A percentile compares a stretch with the other conserved stretches of the same genome.
Evolutionary conservation across 2,888 invertebrate genomes (phyloP).

Genomic region (Willowsia nigromaculata): DNA sequence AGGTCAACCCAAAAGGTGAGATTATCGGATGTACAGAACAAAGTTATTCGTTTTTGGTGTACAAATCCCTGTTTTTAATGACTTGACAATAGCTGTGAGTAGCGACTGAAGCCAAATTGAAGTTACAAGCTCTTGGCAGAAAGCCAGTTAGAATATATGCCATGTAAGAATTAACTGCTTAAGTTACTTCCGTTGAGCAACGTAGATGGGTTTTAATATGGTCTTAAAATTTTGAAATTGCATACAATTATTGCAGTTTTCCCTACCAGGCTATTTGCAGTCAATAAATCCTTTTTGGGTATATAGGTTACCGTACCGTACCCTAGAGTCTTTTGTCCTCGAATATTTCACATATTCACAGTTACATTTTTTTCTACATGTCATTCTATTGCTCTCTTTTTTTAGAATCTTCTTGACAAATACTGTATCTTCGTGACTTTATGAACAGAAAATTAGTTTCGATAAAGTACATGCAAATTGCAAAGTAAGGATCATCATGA

Average conservation of each 20-base stretch:
- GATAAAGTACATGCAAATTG: neutral
- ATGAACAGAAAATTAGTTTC: neutral
- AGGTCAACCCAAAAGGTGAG: too few relatives aligned
- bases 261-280: constrained; percentile 7
- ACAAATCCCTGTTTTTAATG: too few relatives aligned
- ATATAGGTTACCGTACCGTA: constrained; percentile 26
- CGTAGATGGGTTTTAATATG: neutral
- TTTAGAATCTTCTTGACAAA: constrained; percentile 6
- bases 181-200: neutral
- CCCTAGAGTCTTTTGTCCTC: neutral
- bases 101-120: too few relatives aligned
- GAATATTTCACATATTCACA: neutral
- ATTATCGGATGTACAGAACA: too few relatives aligned
- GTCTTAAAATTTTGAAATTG: neutral
- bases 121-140: too few relatives aligned
- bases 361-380: neutral
- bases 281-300: neutral
- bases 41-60: too few relatives aligned
- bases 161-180: neutral
- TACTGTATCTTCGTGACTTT: neutral
- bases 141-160: too few relatives aligned
- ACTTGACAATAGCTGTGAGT: too few relatives aligned
- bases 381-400: neutral
- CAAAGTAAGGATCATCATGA: neutral
- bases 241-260: neutral